phyloP scores from a whole-genome alignment of 1,140 invertebrate genomes.

The Drosophila orosa region DNA sequence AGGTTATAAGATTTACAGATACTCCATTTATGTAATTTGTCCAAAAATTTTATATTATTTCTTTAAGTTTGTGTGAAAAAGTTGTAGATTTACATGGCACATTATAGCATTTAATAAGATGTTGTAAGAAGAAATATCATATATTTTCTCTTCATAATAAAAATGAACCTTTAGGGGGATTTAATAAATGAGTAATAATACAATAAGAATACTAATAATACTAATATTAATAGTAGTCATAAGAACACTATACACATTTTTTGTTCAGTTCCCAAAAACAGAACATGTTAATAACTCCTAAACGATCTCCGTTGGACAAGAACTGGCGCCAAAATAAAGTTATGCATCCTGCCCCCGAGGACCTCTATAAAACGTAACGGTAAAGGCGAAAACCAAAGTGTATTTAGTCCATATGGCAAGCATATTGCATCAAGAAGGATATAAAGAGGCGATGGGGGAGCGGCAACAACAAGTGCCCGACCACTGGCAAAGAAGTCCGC shows the following conservation, averaged over 20 bases:
- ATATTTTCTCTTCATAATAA: too few species aligned
- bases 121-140: neutral
- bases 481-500: constrained; percentile 12
- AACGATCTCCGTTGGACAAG: neutral
- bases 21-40: neutral
- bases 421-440: constrained; percentile 65
- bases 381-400: constrained; percentile 36
- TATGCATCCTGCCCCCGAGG: neutral
- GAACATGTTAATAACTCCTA: neutral
- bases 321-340: constrained; percentile 18
- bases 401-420: constrained; percentile 74
- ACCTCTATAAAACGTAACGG: constrained; percentile 36
- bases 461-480: constrained; percentile 72
- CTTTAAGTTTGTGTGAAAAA: neutral
- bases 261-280: neutral
- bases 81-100: neutral
- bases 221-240: too few species aligned
- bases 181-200: too few species aligned
- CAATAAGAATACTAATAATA: too few species aligned
- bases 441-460: constrained; percentile 30
- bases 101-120: neutral
- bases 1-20: too few species aligned
- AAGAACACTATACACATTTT: too few species aligned
- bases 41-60: neutral
- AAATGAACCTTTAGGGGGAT: too few species aligned